Conservation (phyloP, 2,113 vertebrate genomes). For the Pitta sordida region DNA sequence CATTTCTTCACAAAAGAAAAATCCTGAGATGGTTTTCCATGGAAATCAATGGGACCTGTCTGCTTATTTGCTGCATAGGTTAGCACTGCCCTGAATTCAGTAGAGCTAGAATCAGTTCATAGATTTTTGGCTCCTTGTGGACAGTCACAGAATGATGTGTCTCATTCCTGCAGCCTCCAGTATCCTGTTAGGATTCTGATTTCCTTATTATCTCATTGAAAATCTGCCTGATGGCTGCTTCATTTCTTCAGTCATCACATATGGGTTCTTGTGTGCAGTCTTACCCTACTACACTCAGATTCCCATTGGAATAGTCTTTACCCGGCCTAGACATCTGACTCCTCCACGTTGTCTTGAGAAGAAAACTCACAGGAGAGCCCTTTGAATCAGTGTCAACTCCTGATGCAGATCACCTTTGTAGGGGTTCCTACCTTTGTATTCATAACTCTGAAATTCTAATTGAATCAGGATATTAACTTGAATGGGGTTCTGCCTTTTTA, state of each 20-base stretch:
- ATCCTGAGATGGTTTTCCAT: background rate
- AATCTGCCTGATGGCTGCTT: background rate
- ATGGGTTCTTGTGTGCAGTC: background rate
- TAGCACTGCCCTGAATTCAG: background rate
- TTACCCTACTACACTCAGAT: background rate
- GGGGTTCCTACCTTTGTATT: background rate
- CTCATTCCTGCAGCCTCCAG: background rate
- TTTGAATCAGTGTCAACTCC: background rate
- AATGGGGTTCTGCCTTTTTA: background rate
- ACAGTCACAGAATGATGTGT: background rate
- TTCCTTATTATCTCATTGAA: background rate
- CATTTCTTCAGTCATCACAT: background rate
- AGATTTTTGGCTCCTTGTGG: background rate
- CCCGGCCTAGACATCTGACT: background rate
- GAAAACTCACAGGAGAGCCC: background rate
- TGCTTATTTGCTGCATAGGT: background rate
- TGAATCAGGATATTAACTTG: background rate
- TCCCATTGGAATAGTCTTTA: rapidly evolving
- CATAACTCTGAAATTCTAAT: background rate
- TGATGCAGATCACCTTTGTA: background rate
- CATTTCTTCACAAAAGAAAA: background rate
- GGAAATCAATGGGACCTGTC: background rate
- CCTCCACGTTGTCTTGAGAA: background rate
- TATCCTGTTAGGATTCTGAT: background rate
- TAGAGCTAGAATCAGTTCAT: background rate